Evolutionary conservation across 2,113 vertebrate species (phyloP).

Genomic region (Loxodonta africana): DNA sequence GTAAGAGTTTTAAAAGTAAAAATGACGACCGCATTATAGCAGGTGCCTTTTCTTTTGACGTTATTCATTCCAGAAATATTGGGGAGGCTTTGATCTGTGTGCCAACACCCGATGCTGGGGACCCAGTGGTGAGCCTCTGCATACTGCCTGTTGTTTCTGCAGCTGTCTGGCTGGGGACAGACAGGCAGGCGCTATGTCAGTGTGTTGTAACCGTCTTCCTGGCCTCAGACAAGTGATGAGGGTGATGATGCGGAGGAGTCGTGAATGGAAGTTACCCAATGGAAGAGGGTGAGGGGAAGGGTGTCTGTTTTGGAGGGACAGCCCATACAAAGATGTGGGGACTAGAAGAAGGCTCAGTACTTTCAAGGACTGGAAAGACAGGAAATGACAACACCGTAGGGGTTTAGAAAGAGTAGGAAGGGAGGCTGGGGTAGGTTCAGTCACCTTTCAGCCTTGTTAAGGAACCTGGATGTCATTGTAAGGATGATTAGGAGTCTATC

Average conservation of each 20-base stretch:
- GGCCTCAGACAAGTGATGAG: background rate
- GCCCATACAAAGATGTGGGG: background rate
- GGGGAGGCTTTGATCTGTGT: background rate
- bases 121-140: background rate
- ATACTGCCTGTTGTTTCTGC: background rate
- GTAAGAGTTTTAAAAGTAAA: background rate
- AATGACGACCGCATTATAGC: background rate
- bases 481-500: background rate
- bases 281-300: background rate
- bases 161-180: background rate
- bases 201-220: background rate
- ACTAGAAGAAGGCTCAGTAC: background rate
- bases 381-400: background rate
- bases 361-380: background rate
- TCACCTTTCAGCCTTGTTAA: background rate
- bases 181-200: no score
- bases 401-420: no score
- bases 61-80: background rate
- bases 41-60: background rate
- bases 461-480: background rate
- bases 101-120: rapidly evolving
- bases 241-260: background rate
- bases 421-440: background rate
- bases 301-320: background rate
- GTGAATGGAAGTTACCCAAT: no score